Conservation (phyloP, 2,888 invertebrate species). For the Hetaerina titia region DNA sequence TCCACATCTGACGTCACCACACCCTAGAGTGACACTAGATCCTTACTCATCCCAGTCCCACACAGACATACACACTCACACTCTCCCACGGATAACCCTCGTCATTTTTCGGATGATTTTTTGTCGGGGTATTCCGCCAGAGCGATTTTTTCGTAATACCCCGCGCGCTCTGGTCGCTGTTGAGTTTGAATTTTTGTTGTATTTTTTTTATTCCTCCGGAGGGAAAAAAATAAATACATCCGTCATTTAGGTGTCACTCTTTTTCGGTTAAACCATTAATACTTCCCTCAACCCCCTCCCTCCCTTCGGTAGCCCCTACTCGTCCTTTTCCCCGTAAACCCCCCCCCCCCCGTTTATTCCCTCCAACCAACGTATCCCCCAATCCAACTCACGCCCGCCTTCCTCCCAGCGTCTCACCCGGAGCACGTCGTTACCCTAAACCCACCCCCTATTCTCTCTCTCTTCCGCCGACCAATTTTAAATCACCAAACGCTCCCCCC, state of each 20-base stretch:
- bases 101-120: neutral
- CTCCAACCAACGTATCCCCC: neutral
- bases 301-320: neutral
- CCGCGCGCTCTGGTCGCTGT: neutral
- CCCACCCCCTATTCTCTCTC: neutral
- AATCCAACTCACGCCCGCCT: neutral
- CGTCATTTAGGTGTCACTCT: conserved; percentile 49
- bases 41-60: neutral
- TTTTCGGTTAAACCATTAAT: conserved; percentile 46
- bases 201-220: neutral
- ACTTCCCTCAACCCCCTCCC: neutral
- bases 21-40: neutral
- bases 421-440: neutral
- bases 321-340: neutral
- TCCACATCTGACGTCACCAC: neutral
- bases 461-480: neutral
- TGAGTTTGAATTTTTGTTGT: conserved; percentile 12
- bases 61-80: neutral
- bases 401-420: neutral
- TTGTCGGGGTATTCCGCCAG: neutral
- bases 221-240: conserved; percentile 44
- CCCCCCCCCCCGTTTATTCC: neutral
- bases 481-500: neutral
- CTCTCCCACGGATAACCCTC: neutral
- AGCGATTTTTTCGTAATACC: conserved; percentile 37